Conservation (phyloP, 2,797 vertebrate species). For the Sebastolobus alascanus region DNA sequence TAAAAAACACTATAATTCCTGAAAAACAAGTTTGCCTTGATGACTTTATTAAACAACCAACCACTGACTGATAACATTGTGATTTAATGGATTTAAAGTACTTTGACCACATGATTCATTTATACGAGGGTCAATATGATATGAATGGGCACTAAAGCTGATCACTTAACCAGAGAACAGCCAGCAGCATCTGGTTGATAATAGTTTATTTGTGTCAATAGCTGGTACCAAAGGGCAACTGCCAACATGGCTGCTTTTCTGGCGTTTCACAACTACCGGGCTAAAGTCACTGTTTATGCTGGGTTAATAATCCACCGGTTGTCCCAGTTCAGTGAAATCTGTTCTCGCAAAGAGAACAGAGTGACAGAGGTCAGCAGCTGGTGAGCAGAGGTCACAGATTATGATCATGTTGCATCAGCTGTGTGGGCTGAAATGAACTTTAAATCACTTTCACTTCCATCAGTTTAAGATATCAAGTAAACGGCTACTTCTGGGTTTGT, state of each 20-base stretch:
- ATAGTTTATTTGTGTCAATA: constrained; percentile 55
- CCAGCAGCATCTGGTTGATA: not conserved
- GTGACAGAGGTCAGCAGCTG: constrained; percentile 44
- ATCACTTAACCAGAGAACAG: constrained; percentile 9
- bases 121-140: not conserved
- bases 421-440: constrained; percentile 11
- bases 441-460: constrained; percentile 14
- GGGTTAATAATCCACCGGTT: constrained; percentile 81
- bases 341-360: constrained; percentile 50
- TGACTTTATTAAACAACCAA: not conserved
- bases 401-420: not conserved
- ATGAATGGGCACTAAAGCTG: not conserved
- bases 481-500: not conserved
- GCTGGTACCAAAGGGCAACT: constrained; percentile 71
- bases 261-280: constrained; percentile 72
- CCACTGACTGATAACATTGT: not conserved
- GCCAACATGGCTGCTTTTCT: constrained; percentile 64
- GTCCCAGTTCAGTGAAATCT: constrained; percentile 61
- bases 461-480: not conserved
- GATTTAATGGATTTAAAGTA: not conserved
- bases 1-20: not conserved
- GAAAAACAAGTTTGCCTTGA: not conserved
- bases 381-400: constrained; percentile 23
- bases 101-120: not conserved
- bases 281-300: constrained; percentile 85